Evolutionary conservation across 2,797 vertebrate species (phyloP).

Genomic region (Aratinga solstitialis): DNA sequence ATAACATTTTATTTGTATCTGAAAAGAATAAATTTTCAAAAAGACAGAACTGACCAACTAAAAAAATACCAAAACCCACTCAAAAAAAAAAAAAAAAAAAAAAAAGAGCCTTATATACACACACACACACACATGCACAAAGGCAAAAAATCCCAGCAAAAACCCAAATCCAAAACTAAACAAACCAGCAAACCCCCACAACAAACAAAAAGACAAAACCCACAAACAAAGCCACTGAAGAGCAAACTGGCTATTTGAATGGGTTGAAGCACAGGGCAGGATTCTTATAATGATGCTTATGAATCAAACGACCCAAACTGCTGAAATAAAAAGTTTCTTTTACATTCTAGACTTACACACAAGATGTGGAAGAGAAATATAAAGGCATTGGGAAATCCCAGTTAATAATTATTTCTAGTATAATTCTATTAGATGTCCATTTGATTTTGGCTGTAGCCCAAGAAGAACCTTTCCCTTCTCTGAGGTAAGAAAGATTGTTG

Average conservation of each 20-base stretch:
- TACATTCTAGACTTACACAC: background rate
- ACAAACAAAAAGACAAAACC: background rate
- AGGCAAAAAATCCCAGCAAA: background rate
- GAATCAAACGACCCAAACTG: background rate
- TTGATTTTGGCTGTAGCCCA: background rate
- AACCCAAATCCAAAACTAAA: background rate
- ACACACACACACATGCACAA: background rate
- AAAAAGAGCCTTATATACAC: background rate
- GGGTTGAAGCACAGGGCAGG: background rate
- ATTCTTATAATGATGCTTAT: background rate
- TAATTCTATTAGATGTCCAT: background rate
- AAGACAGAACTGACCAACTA: background rate
- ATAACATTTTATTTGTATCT: background rate
- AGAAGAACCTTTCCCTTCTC: background rate
- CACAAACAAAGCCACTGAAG: background rate
- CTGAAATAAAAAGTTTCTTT: background rate
- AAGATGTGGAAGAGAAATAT: background rate
- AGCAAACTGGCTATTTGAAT: background rate
- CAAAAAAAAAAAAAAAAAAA: background rate
- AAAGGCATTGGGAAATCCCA: background rate
- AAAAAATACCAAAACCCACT: background rate
- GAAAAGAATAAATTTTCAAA: background rate
- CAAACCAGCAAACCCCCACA: background rate
- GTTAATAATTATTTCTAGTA: background rate
- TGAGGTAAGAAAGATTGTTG: background rate